Percentiles rank a stretch among this genome's conserved stretches.
These are phyloP conservation scores for Semicossyphus pulcher DNA, from an alignment of 2,113 vertebrate species.

Conservation along the genomic window DNA sequence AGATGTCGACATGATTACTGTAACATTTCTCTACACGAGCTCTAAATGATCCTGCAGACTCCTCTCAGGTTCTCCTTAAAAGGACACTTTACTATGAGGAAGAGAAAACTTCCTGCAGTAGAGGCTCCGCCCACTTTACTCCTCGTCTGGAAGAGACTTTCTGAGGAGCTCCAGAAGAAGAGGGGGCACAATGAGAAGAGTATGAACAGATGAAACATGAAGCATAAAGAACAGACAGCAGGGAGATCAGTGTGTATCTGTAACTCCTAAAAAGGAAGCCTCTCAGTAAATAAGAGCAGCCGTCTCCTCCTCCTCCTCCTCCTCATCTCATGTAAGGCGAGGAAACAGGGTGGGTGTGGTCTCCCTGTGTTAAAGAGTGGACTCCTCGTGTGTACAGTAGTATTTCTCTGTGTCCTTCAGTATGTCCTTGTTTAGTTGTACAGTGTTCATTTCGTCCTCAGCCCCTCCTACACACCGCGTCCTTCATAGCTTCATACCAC, in stretches of 20 bases:
- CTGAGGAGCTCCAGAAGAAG: not conserved
- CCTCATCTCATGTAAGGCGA: slow-evolving; percentile 35
- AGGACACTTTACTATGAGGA: slow-evolving; percentile 39
- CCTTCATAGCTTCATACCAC: slow-evolving; percentile 2
- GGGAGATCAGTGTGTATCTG: slow-evolving; percentile 4
- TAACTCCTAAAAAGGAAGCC: slow-evolving; percentile 80
- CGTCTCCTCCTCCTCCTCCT: slow-evolving; percentile 13
- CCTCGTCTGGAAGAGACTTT: not conserved
- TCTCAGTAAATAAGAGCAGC: slow-evolving; percentile 72
- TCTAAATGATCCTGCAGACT: not conserved
- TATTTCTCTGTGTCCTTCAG: slow-evolving; percentile 22
- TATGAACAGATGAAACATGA: not conserved
- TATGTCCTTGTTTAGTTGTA: slow-evolving; percentile 72
- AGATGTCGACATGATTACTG: not conserved
- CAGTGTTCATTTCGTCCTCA: not conserved
- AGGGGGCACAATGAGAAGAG: not conserved
- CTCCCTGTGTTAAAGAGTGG: slow-evolving; percentile 1
- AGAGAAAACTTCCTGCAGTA: slow-evolving; percentile 22
- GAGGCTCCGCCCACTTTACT: not conserved
- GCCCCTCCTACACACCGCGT: not conserved
- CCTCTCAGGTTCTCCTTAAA: slow-evolving; percentile 37
- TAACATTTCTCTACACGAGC: not conserved
- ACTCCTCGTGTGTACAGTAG: not conserved
- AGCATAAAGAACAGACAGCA: not conserved
- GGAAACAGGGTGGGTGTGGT: slow-evolving; percentile 34